Percentiles rank a stretch among this genome's conserved stretches.
These are phyloP conservation scores for Cepphus grylle DNA, from an alignment of 2,113 vertebrate genomes.

Conservation along the genomic window DNA sequence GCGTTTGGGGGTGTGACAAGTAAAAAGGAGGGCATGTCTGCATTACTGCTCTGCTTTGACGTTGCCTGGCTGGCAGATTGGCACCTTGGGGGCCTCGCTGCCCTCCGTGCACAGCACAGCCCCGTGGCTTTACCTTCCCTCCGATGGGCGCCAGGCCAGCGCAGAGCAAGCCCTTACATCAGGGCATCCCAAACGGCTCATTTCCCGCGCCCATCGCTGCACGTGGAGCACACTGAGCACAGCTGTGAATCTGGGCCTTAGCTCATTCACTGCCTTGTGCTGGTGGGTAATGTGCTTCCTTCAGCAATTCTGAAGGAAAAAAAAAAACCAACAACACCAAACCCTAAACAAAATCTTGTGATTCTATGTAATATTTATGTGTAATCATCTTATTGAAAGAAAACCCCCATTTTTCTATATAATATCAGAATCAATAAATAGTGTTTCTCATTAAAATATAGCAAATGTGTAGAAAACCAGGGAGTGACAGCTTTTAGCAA, in stretches of 20 bases:
- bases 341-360: not conserved
- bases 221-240: not conserved
- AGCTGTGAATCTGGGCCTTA: not conserved
- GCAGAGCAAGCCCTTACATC: not conserved
- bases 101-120: not conserved
- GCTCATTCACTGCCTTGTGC: not conserved
- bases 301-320: not conserved
- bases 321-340: not conserved
- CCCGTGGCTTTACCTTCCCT: not conserved
- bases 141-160: not conserved
- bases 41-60: not conserved
- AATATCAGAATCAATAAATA: conserved; percentile 27
- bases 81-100: not conserved
- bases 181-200: not conserved
- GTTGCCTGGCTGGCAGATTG: not conserved
- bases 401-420: not conserved
- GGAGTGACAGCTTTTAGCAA: not conserved
- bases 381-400: conserved; percentile 14
- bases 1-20: not conserved
- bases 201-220: rapidly evolving
- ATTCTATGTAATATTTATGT: conserved; percentile 10
- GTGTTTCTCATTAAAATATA: not conserved
- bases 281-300: not conserved
- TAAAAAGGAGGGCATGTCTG: conserved; percentile 4
- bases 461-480: not conserved